Percentiles rank a stretch among this genome's conserved stretches.
phyloP scores from a whole-genome alignment of 2,797 vertebrate genomes.

The Anguilla marmorata region DNA sequence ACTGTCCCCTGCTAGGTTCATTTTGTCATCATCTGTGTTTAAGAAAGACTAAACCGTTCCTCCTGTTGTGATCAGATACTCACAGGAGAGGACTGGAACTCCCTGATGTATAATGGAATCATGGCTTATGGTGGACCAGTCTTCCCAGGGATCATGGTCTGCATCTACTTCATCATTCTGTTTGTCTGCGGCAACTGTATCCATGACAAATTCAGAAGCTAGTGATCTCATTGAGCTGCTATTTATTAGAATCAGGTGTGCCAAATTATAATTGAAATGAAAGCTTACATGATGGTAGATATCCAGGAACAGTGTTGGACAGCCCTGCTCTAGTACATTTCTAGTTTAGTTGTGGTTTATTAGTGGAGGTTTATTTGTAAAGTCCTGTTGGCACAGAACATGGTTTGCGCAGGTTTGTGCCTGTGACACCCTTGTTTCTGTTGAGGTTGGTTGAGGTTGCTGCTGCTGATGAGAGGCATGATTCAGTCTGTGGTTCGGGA shows the following conservation, averaged over 20 bases:
- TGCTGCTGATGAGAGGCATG: not conserved
- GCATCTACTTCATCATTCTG: constrained; percentile 93
- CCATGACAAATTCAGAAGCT: constrained; percentile 57
- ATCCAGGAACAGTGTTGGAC: no score
- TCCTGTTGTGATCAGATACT: constrained; percentile 75
- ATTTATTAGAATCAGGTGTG: no score
- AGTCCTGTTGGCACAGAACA: not conserved
- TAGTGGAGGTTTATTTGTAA: no score
- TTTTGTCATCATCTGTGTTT: not conserved
- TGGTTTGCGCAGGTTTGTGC: not conserved
- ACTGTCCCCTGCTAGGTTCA: no score
- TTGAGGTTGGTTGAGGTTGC: not conserved
- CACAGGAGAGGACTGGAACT: constrained; percentile 94
- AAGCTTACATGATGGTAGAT: not conserved
- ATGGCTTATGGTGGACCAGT: constrained; percentile 90
- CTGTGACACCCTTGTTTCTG: not conserved
- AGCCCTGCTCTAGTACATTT: not conserved
- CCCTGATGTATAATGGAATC: constrained; percentile 93
- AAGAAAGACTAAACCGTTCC: not conserved
- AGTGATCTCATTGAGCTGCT: no score
- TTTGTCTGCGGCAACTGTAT: constrained; percentile 98
- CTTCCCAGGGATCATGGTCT: constrained; percentile 89
- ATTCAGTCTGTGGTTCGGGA: not conserved
- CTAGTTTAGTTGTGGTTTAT: not conserved
- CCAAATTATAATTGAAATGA: no score